phyloP scores from a whole-genome alignment of 2,888 invertebrate genomes.

The Dorcus hopei region DNA sequence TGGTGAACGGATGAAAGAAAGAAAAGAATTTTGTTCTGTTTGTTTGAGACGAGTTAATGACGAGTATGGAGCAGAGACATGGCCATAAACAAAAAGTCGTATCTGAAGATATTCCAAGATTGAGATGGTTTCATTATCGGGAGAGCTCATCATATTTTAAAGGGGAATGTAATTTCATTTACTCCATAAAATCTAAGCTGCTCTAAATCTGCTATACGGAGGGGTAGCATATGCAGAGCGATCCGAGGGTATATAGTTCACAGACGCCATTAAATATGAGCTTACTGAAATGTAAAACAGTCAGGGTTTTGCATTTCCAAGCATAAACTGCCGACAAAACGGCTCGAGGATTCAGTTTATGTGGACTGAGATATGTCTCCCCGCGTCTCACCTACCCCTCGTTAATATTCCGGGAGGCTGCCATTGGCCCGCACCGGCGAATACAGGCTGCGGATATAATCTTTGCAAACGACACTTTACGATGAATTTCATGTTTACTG shows the following conservation, averaged over 20 bases:
- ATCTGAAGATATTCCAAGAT: constrained; percentile 33
- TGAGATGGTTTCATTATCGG: constrained; percentile 52
- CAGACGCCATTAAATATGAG: constrained; percentile 53
- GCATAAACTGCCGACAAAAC: constrained; percentile 53
- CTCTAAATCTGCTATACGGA: constrained; percentile 48
- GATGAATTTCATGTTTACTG: constrained; percentile 47
- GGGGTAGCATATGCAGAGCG: constrained; percentile 48
- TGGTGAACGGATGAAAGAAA: no score
- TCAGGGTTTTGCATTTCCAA: constrained; percentile 52
- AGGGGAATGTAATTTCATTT: constrained; percentile 54
- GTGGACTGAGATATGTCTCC: constrained; percentile 38
- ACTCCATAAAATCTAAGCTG: constrained; percentile 53
- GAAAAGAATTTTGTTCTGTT: no score
- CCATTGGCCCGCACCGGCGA: constrained; percentile 30
- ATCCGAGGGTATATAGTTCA: constrained; percentile 48
- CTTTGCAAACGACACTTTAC: constrained; percentile 37
- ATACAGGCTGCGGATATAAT: constrained; percentile 38
- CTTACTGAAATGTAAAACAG: constrained; percentile 54
- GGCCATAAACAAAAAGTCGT: neutral
- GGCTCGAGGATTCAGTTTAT: constrained; percentile 50
- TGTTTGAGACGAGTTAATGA: neutral
- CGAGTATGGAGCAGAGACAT: neutral
- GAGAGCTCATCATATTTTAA: constrained; percentile 54
- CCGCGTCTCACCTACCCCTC: constrained; percentile 22
- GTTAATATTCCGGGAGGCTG: constrained; percentile 40